Percentiles rank a stretch among this genome's conserved stretches.
phyloP scores from a whole-genome alignment of 2,113 vertebrate species.

The Leucoraja erinaceus region DNA sequence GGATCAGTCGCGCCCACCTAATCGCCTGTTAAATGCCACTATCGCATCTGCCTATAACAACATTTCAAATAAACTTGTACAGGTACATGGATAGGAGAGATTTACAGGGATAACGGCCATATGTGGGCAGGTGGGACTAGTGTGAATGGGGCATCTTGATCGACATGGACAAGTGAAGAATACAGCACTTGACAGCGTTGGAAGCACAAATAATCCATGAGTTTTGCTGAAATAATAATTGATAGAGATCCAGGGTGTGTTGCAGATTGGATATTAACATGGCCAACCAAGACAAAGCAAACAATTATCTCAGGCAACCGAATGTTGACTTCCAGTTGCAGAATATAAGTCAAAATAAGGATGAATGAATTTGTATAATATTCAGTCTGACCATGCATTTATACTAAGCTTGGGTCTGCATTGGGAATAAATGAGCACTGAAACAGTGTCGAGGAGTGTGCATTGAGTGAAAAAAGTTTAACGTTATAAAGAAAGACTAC shows the following conservation, averaged over 20 bases:
- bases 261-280: neutral
- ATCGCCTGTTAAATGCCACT: no score
- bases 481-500: neutral
- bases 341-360: neutral
- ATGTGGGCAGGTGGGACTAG: no score
- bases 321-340: neutral
- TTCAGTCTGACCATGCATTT: neutral
- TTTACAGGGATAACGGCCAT: no score
- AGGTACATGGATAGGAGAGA: no score
- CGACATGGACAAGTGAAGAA: neutral
- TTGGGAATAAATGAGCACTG: neutral
- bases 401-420: neutral
- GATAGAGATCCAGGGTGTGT: neutral
- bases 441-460: neutral
- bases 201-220: neutral
- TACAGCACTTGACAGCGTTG: neutral
- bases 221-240: neutral
- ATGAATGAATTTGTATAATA: neutral
- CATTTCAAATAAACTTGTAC: no score
- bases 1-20: no score
- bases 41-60: no score
- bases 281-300: neutral
- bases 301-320: neutral
- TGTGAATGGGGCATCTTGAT: no score
- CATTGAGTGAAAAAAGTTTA: neutral